Conservation (phyloP, 1,140 invertebrate genomes). For the Alviniconcha marisindica region DNA sequence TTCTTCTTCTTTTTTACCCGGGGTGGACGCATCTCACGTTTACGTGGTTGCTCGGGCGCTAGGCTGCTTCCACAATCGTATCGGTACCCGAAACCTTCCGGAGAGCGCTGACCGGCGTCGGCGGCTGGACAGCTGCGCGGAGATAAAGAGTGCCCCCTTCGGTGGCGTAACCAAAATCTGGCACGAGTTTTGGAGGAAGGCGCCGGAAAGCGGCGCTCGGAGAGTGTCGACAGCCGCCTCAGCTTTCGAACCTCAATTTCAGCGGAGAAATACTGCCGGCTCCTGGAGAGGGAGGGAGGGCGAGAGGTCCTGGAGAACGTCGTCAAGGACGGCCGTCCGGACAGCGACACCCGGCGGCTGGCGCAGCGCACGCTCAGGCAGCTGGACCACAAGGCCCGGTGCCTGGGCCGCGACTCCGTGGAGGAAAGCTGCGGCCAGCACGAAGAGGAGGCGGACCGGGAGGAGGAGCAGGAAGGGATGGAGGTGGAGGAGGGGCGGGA, state of each 20-base stretch:
- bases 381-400: not conserved
- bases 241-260: slow-evolving; percentile 64
- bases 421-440: not conserved
- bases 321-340: slow-evolving; percentile 70
- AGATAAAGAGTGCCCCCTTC: no score
- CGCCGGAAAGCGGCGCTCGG: no score
- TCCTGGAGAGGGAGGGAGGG: slow-evolving; percentile 92
- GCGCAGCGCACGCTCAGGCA: slow-evolving; percentile 48
- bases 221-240: no score
- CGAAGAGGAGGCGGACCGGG: not conserved
- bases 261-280: slow-evolving; percentile 93
- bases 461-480: not conserved
- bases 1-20: no score
- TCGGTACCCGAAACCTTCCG: no score
- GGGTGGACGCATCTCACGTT: no score
- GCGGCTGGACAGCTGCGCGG: no score
- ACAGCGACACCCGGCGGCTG: slow-evolving; percentile 50
- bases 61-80: no score
- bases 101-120: no score
- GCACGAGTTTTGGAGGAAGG: no score
- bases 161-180: no score
- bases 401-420: not conserved
- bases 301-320: slow-evolving; percentile 84
- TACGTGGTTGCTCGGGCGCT: no score
- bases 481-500: slow-evolving; percentile 26